Evolutionary conservation across 2,888 invertebrate species (phyloP), one percentile per base, ranked within the genome.

Genomic region (Mythimna lalbum): DNA sequence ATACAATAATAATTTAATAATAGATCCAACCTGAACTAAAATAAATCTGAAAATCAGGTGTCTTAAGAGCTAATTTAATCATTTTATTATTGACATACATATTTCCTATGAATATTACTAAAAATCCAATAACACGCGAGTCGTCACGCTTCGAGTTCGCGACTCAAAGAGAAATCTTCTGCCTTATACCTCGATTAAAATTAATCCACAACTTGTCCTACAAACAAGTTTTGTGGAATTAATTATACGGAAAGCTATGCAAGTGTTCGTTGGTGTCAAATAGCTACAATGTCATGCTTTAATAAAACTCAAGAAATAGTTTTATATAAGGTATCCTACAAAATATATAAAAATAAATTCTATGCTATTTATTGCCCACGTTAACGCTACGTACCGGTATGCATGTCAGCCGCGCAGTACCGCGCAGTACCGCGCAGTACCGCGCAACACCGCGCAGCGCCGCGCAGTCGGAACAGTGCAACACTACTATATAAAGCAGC

Each of bases 401-500:
- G 76, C 75, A 84, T 67, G 76, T 83, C 80, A 27, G 27, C 27
- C 27, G 3, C 27, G 27, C 27, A 27, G 87, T 70, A 47, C 47
- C 55, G 69, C 33, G 80, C 84, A 81, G 81, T 84, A 81, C 84
- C 78, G 85, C 86, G 19, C 47, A 47, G 83, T 66, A 73, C 84
- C 79, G 87, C 56, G 33, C 56, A 12, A n/a, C 71, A 33, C 43
- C 50, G 70, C 33, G 80, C 85, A 81, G 82, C 82, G 80, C 83
- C 78, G 85, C 86, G 80, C 88, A 90, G 91, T 91, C 86, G 87
- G 87, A 90, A 89, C 90, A 90, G 88, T 90, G 90, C 90, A 90
- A 90, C 92, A 91, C 91, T n/a, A n/a, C n/a, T n/a, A 92, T 90
- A 91, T 91, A 92, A 90, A 92, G 89, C 90, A 89, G 88, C 89